Evolutionary conservation across 2,113 vertebrate species (phyloP), one percentile per base, ranked within the genome.

Genomic region (Apteryx mantelli): DNA sequence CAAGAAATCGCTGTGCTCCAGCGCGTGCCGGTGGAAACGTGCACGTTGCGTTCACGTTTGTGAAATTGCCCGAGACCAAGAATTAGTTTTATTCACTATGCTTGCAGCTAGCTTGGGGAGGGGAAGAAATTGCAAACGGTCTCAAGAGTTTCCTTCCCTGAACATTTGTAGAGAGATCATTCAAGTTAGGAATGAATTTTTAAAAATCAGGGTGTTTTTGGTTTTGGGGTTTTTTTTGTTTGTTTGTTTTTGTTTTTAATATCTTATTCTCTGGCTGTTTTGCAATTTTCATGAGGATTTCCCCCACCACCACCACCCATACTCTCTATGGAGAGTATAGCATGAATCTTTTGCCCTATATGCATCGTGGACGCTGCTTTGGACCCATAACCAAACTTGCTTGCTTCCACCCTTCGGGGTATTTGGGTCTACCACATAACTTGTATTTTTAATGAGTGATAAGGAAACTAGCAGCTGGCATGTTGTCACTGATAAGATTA

Each of bases 311-410:
- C 36, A 36, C 55, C 26, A 28, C 28, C 32, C 60, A 81, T 18
- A 1, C 65, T 4, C 8, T 20, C 9, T 10, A 1, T 6, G 63
- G 53, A 20, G 58, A 46, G 30, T 34, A 3, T 3, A 8, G 61
- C 30, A 4, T 6, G 66, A 56, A 38, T 16, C 30, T 28, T 20
- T 25, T 17, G 12, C 68, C 90, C 12, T 0, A 0, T 22, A 4
- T 0, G 0, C 1, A 0, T 46, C 0, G 0, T 11, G 66, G 2
- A 1, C 8, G n/a, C 16, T 46, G 55, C 77, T 89, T 58, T 60
- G 48, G 44, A 9, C 40, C 36, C 48, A 36, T 15, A 19, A 42
- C 63, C 55, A 55, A 56, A 44, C 60, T 78, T 18, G 46, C 46
- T 48, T 82, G 12, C 68, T 66, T 9, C 26, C 30, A 82, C 60